These are phyloP conservation scores for Galeopterus variegatus DNA, from an alignment of 2,113 vertebrate genomes.

Conservation along the genomic window DNA sequence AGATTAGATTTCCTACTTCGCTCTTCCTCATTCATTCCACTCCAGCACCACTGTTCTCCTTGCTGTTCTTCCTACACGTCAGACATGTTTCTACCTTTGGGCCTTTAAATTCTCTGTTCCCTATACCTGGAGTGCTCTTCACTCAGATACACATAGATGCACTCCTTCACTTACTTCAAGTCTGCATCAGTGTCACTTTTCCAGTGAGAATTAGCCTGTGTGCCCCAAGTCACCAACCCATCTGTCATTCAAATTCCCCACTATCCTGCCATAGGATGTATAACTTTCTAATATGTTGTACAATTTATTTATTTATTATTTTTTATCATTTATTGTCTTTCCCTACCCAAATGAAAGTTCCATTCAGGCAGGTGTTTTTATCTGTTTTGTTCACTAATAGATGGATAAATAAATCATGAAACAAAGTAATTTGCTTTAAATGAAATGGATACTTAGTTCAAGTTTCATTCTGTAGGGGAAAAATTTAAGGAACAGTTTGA, in stretches of 20 bases:
- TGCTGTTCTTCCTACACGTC: background rate
- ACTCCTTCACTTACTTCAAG: background rate
- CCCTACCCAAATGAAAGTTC: background rate
- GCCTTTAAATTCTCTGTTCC: background rate
- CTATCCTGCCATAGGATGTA: background rate
- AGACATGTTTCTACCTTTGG: background rate
- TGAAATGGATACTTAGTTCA: conserved; percentile 6
- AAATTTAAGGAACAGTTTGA: background rate
- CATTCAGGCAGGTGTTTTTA: background rate
- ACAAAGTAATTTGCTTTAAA: conserved; percentile 40
- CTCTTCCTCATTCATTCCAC: background rate
- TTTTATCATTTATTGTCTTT: conserved; percentile 14
- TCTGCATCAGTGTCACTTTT: background rate
- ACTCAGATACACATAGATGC: background rate
- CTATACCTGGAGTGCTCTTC: background rate
- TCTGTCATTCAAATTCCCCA: background rate
- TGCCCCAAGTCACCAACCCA: background rate
- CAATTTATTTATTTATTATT: background rate
- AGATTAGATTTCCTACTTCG: background rate
- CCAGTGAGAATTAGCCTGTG: background rate
- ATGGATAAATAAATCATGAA: background rate
- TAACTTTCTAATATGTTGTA: background rate
- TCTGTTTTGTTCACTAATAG: background rate
- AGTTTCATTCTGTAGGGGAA: background rate
- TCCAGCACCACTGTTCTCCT: background rate